Evolutionary conservation across 1,140 invertebrate genomes (phyloP), one percentile per base, ranked within the genome.

Genomic region (Epicauta chinensis): DNA sequence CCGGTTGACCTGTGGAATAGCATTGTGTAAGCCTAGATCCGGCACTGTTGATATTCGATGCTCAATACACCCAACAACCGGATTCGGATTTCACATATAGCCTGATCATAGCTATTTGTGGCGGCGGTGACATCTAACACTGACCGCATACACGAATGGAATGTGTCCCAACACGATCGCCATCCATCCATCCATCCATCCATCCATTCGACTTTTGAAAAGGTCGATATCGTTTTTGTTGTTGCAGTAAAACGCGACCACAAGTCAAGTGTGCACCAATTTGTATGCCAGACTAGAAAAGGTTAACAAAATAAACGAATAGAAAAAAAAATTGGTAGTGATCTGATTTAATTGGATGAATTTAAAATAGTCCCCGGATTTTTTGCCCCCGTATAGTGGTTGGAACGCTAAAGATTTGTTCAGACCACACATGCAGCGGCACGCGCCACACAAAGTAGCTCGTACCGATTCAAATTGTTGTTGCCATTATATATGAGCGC

Each of bases 71-170:
- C n/a, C n/a, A n/a, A n/a, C n/a, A n/a, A 43, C 32, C 12, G 48
- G 53, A 36, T 49, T 55, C 45, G 42, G 45, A 55, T 55, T 55
- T 55, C 53, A n/a, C n/a, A 49, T 55, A 55, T 2, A 23, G 23
- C 23, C 23, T 3, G 53, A 31, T 45, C 41, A 44, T 50, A 35
- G 32, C 41, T 51, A 46, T 48, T 45, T 49, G 53, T 50, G 53
- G 53, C 53, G 46, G 53, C 53, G 53, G 53, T 56, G 48, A 56
- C 53, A 56, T 56, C 53, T 56, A 56, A 56, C 53, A 56, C 53
- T 51, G 53, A 56, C 53, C 32, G 32, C 48, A 56, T 51, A 51
- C 36, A 56, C 53, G 48, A 55, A 51, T 37, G 53, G 53, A 56
- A 56, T 56, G 53, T 56, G 53, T 56, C 53, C 43, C 53, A 56